These are phyloP conservation scores for Iselma pallidipennis DNA, from an alignment of 2,888 invertebrate species.

Conservation along the genomic window DNA sequence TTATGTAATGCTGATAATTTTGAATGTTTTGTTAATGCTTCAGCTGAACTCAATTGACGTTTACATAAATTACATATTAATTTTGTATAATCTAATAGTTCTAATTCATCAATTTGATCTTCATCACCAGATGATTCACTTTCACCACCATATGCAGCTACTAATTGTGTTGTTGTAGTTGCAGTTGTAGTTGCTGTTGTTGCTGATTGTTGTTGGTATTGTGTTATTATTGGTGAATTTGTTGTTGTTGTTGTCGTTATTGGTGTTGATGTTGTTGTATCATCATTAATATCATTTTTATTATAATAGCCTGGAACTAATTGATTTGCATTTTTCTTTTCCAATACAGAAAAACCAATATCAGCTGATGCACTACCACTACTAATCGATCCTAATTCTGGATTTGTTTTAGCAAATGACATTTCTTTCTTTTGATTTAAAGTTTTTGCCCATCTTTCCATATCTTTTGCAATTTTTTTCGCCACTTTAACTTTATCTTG, in stretches of 20 bases:
- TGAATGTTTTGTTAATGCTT: conserved; percentile 87
- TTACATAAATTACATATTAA: conserved; percentile 94
- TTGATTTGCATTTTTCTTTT: conserved; percentile 64
- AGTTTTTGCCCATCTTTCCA: conserved; percentile 96
- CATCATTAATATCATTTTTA: conserved; percentile 14
- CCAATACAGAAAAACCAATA: conserved; percentile 90
- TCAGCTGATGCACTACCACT: conserved; percentile 79
- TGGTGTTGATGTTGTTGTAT: conserved; percentile 9
- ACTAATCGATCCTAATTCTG: conserved; percentile 33
- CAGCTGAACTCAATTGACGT: conserved; percentile 87
- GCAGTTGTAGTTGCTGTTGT: conserved; percentile 18
- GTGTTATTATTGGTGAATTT: conserved; percentile 49
- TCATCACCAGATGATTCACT: conserved; percentile 65
- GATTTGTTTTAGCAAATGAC: conserved; percentile 46
- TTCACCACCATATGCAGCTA: conserved; percentile 79
- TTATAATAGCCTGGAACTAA: conserved; percentile 21
- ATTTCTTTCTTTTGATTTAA: conserved; percentile 93
- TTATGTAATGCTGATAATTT: conserved; percentile 94
- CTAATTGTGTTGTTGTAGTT: conserved; percentile 58
- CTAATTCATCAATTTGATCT: conserved; percentile 67
- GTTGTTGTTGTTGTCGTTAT: conserved; percentile 29
- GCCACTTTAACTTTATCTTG: conserved; percentile 96
- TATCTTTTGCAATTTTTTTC: conserved; percentile 95
- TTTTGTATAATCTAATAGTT: conserved; percentile 85
- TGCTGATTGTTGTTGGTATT: conserved; percentile 54